Percentiles rank a stretch among this genome's conserved stretches.
phyloP scores from a whole-genome alignment of 2,113 vertebrate genomes.

The Chaenogobius annularis region DNA sequence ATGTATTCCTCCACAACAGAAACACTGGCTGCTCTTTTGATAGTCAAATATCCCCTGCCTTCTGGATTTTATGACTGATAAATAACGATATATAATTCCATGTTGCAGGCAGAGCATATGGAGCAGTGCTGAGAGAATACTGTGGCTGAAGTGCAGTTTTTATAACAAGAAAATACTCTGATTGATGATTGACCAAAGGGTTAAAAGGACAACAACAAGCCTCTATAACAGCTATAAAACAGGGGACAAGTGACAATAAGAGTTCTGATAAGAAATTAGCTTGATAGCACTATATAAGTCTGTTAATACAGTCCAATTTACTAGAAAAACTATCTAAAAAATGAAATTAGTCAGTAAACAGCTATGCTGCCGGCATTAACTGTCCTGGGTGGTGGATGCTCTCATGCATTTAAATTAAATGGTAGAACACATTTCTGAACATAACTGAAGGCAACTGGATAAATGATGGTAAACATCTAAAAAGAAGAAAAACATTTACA shows the following conservation, averaged over 20 bases:
- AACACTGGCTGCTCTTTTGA: conserved; percentile 63
- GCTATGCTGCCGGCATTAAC: no score
- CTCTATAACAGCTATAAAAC: neutral
- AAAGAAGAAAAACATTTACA: no score
- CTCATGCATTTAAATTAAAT: no score
- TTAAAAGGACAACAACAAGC: neutral
- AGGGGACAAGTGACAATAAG: neutral
- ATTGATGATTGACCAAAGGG: neutral
- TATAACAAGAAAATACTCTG: neutral
- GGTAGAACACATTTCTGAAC: no score
- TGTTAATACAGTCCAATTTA: no score
- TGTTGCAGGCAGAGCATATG: neutral
- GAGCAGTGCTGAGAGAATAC: neutral
- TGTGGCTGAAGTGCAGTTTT: neutral
- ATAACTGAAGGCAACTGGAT: no score
- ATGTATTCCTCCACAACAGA: conserved; percentile 54
- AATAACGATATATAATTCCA: conserved; percentile 1
- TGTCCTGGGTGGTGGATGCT: no score
- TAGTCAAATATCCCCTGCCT: conserved; percentile 60
- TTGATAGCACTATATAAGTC: no score
- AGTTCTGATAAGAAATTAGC: neutral
- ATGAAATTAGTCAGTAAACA: no score
- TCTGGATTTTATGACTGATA: conserved; percentile 22
- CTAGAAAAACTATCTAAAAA: no score
- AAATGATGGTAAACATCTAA: no score